Percentiles rank a stretch among this genome's conserved stretches.
Evolutionary conservation across 2,113 vertebrate species (phyloP).

Genomic region (Naja naja): DNA sequence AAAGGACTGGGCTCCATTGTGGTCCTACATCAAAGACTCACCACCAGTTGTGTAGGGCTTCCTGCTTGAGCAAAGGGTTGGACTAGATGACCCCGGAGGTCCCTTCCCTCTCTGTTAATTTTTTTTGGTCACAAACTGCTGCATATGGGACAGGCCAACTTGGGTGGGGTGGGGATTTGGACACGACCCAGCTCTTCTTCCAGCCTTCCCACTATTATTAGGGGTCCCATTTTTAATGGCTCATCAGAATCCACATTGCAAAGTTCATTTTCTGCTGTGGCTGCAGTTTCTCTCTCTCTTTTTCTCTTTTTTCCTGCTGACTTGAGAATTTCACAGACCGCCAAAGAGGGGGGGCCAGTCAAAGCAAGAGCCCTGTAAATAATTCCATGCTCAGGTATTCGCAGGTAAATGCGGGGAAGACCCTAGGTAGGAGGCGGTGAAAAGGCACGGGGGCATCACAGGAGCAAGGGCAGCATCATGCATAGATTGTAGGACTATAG

Average conservation of each 20-base stretch:
- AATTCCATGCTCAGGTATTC: background rate
- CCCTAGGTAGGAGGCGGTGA: background rate
- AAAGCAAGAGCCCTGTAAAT: background rate
- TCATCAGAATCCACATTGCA: background rate
- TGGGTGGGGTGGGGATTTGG: too few species aligned
- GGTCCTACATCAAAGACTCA: too few species aligned
- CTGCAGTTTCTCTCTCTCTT: background rate
- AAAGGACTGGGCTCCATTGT: too few species aligned
- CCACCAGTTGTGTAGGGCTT: too few species aligned
- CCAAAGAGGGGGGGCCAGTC: background rate
- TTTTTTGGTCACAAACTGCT: too few species aligned
- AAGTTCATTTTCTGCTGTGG: background rate
- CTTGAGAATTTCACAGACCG: background rate
- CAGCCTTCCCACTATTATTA: background rate
- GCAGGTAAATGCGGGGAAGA: background rate
- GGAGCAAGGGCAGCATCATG: background rate
- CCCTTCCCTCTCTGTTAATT: too few species aligned
- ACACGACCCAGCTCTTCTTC: background rate
- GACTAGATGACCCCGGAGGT: too few species aligned
- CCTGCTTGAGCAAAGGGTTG: too few species aligned
- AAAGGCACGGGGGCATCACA: background rate
- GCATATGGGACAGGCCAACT: background rate
- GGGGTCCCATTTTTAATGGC: background rate
- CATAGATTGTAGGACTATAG: background rate
- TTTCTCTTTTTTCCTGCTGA: background rate